These are phyloP conservation scores for Dreissena rostriformis DNA, from an alignment of 1,140 invertebrate species.

Conservation along the genomic window DNA sequence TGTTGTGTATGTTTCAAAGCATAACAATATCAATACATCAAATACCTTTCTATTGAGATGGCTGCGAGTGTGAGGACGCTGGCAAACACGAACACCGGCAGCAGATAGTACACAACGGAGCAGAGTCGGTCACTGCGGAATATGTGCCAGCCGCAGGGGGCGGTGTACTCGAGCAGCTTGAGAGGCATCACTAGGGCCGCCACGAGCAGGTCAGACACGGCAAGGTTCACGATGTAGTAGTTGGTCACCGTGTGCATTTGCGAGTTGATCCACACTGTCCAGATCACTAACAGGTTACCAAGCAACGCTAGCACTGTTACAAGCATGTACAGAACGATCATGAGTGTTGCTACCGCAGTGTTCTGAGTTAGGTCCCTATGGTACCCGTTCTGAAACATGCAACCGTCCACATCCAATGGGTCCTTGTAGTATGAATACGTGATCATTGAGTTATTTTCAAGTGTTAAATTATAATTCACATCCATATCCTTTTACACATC, in stretches of 20 bases:
- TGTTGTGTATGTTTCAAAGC: constrained; percentile 49
- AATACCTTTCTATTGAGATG: constrained; percentile 83
- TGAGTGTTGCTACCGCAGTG: constrained; percentile 34
- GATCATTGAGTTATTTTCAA: no score
- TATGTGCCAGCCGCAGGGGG: constrained; percentile 79
- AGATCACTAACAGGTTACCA: constrained; percentile 77
- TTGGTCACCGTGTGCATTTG: constrained; percentile 83
- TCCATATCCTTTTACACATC: no score
- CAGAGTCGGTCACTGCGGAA: constrained; percentile 80
- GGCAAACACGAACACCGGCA: constrained; percentile 82
- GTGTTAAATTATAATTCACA: no score
- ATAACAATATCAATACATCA: constrained; percentile 80
- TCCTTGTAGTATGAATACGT: no score
- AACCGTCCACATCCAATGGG: no score
- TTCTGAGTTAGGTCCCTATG: constrained; percentile 70
- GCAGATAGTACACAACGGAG: constrained; percentile 79
- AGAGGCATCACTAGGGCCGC: constrained; percentile 82
- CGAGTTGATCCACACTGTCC: constrained; percentile 78
- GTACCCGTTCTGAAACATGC: constrained; percentile 1
- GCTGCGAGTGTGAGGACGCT: constrained; percentile 82
- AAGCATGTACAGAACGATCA: constrained; percentile 74
- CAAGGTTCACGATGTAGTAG: constrained; percentile 83
- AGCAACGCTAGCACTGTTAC: constrained; percentile 80
- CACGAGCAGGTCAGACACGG: constrained; percentile 81
- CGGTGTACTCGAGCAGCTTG: constrained; percentile 82